Evolutionary conservation across 2,797 vertebrate species (phyloP).

Genomic region (Gallinago nigripennis): DNA sequence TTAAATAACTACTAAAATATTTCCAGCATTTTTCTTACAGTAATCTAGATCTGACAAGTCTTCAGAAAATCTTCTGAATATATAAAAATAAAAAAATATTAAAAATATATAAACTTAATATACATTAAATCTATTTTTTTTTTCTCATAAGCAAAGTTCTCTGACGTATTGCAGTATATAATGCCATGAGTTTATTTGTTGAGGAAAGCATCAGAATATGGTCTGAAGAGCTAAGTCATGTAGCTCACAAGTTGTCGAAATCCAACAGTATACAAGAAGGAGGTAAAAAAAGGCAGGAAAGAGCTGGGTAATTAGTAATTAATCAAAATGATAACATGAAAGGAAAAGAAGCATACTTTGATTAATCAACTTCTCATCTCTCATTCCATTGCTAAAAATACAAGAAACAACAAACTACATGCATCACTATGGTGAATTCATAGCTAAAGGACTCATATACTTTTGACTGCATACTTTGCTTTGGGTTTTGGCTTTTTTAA

Average conservation of each 20-base stretch:
- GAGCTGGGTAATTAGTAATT: background rate
- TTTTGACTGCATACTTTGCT: background rate
- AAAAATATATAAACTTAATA: background rate
- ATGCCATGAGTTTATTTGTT: background rate
- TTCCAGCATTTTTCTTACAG: background rate
- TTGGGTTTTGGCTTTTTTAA: background rate
- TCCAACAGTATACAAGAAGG: background rate
- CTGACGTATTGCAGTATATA: background rate
- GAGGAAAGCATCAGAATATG: background rate
- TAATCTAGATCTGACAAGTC: background rate
- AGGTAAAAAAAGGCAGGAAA: background rate
- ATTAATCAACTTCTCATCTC: conserved; percentile 19
- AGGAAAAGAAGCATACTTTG: background rate
- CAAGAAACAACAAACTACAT: background rate
- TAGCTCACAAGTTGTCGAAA: background rate
- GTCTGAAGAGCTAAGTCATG: background rate
- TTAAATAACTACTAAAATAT: background rate
- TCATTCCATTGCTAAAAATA: background rate
- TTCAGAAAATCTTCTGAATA: background rate
- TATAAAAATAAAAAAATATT: no score
- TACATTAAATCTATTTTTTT: background rate
- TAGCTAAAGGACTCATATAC: background rate
- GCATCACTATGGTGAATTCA: background rate
- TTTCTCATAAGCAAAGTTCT: background rate
- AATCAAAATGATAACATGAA: conserved; percentile 21